Evolutionary conservation across 2,113 vertebrate species (phyloP).

Genomic region (Sakesphorus luctuosus): DNA sequence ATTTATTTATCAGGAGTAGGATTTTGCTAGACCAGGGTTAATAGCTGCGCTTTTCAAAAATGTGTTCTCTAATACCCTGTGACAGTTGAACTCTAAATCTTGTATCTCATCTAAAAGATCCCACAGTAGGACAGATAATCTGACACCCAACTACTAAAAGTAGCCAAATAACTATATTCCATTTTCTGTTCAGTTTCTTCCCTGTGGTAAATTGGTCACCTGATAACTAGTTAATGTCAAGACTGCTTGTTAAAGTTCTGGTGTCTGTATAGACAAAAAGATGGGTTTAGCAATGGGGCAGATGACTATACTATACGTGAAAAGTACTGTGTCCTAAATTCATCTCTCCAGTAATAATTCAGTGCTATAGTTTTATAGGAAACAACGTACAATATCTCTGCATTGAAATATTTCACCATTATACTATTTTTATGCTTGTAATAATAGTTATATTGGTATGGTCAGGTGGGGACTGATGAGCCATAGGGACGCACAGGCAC

Average conservation of each 20-base stretch:
- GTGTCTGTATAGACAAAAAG: neutral
- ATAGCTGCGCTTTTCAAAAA: neutral
- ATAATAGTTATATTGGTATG: neutral
- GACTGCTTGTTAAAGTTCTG: neutral
- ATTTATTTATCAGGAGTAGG: neutral
- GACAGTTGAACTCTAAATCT: neutral
- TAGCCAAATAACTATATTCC: neutral
- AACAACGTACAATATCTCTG: neutral
- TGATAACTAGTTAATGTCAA: neutral
- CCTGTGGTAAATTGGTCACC: neutral
- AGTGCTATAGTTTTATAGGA: neutral
- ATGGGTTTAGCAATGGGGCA: neutral
- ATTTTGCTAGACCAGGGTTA: neutral
- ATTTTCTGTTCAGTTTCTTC: neutral
- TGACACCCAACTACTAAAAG: neutral
- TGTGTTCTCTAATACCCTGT: neutral
- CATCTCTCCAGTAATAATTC: neutral
- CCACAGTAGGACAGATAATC: neutral
- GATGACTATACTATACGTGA: neutral
- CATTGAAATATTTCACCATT: neutral
- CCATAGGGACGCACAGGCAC: neutral
- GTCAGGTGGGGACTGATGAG: neutral
- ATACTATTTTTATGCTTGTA: neutral
- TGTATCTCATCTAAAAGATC: neutral
- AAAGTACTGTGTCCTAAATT: neutral